Percentiles rank a stretch among this genome's conserved stretches.
These are phyloP conservation scores for Amblyornis subalaris DNA, from an alignment of 2,113 vertebrate genomes.

Conservation along the genomic window DNA sequence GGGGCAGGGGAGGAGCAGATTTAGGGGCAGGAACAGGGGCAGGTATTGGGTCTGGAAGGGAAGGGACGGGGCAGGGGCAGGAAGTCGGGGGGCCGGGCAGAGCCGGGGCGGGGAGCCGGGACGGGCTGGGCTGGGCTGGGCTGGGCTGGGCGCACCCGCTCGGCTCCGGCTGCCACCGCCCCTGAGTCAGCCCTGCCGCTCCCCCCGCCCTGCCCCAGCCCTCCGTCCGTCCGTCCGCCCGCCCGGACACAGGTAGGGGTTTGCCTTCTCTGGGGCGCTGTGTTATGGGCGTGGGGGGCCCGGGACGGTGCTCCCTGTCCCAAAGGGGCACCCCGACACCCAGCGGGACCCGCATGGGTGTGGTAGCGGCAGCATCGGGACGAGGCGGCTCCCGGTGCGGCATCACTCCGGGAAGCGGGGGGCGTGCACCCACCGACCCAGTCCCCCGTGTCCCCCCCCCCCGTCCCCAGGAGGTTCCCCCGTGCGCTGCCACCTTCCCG, in stretches of 20 bases:
- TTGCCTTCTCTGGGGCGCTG: not conserved
- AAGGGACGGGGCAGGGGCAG: not conserved
- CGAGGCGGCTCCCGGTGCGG: not conserved
- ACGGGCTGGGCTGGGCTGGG: no score
- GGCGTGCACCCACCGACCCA: not conserved
- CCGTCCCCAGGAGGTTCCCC: not conserved
- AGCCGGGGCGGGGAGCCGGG: no score
- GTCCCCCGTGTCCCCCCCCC: not conserved
- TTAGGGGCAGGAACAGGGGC: not conserved
- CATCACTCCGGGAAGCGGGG: not conserved
- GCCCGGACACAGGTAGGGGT: conserved; percentile 10
- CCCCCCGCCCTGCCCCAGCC: not conserved
- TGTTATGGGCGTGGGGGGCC: not conserved
- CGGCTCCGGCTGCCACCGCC: not conserved
- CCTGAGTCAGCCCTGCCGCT: not conserved
- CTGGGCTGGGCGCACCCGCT: not conserved
- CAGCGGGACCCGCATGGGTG: no score
- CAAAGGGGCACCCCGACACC: not conserved
- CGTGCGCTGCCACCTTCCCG: not conserved
- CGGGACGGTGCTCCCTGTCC: not conserved
- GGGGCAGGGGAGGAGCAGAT: not conserved
- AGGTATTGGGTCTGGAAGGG: not conserved
- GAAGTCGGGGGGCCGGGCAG: not conserved
- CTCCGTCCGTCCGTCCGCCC: not conserved
- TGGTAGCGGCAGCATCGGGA: not conserved